Evolutionary conservation across 2,888 invertebrate species (phyloP).

Genomic region (Mythimna albipuncta): DNA sequence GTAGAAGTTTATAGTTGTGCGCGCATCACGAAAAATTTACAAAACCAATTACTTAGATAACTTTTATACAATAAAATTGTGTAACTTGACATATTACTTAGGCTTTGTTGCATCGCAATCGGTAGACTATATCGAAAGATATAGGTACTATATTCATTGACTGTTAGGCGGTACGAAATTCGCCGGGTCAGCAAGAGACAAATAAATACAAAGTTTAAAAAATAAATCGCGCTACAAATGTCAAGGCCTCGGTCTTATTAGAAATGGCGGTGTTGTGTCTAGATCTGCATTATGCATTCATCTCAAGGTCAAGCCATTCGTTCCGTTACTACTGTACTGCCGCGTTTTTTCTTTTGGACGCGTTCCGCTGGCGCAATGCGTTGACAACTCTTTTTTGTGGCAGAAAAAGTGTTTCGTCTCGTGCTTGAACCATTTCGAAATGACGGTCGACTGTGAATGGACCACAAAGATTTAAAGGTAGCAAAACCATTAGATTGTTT

Average conservation of each 20-base stretch:
- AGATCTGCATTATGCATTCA: slow-evolving; percentile 66
- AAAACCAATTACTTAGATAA: too few relatives aligned
- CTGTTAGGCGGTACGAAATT: too few relatives aligned
- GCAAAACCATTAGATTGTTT: neutral
- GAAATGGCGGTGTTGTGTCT: slow-evolving; percentile 53
- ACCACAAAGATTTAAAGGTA: neutral
- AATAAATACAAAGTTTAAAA: slow-evolving; percentile 24
- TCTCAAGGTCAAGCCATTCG: slow-evolving; percentile 67
- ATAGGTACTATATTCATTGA: too few relatives aligned
- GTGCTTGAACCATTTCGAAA: slow-evolving; percentile 26
- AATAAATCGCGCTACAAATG: slow-evolving; percentile 29
- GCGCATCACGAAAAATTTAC: too few relatives aligned
- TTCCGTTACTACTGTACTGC: slow-evolving; percentile 56
- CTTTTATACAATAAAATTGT: too few relatives aligned
- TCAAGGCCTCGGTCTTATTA: slow-evolving; percentile 56
- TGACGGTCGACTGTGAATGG: slow-evolving; percentile 15
- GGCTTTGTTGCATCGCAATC: too few relatives aligned
- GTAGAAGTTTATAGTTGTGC: too few relatives aligned
- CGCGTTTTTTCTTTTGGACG: slow-evolving; percentile 56
- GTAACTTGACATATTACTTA: too few relatives aligned
- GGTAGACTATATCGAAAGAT: too few relatives aligned
- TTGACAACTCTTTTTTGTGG: slow-evolving; percentile 32
- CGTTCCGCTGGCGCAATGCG: slow-evolving; percentile 55
- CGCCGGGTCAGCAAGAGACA: too few relatives aligned
- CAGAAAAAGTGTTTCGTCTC: slow-evolving; percentile 20